Conservation (phyloP, 2,888 invertebrate genomes). For the Drosophila rellima region DNA sequence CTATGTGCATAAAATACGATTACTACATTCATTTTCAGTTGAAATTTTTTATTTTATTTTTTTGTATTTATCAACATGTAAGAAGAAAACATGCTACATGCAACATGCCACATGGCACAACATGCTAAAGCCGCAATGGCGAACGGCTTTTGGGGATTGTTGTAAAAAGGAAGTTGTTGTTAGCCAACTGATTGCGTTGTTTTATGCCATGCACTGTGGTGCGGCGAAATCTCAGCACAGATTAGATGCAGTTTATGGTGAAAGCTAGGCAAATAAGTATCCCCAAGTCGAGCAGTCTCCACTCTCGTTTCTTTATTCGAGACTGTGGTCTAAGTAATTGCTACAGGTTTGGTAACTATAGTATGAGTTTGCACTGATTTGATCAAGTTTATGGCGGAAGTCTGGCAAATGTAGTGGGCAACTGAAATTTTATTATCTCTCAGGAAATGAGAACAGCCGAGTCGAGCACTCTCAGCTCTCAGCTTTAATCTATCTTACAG, state of each 20-base stretch:
- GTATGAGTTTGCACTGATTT: slow-evolving; percentile 2
- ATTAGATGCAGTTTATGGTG: slow-evolving; percentile 68
- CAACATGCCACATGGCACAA: slow-evolving; percentile 16
- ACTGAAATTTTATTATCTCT: too few species aligned
- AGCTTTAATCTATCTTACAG: background rate
- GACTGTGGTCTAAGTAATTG: background rate
- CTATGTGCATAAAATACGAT: slow-evolving; percentile 42
- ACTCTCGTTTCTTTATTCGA: background rate
- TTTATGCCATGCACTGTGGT: slow-evolving; percentile 53
- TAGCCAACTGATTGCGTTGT: slow-evolving; percentile 61
- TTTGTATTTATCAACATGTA: slow-evolving; percentile 65
- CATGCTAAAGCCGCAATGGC: slow-evolving; percentile 39
- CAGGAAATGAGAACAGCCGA: background rate
- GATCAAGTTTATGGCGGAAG: slow-evolving; percentile 3
- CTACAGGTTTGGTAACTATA: background rate
- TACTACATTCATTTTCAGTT: slow-evolving; percentile 53
- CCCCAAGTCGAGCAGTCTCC: slow-evolving; percentile 7
- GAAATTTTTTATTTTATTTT: slow-evolving; percentile 42
- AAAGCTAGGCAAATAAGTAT: slow-evolving; percentile 17
- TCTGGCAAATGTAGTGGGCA: background rate
- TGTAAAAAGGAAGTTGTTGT: slow-evolving; percentile 24
- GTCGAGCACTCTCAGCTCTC: background rate
- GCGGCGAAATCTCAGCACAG: slow-evolving; percentile 44
- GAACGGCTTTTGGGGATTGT: slow-evolving; percentile 13
- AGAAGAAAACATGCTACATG: slow-evolving; percentile 22